phyloP scores from a whole-genome alignment of 2,797 vertebrate genomes.

The Manis javanica region DNA sequence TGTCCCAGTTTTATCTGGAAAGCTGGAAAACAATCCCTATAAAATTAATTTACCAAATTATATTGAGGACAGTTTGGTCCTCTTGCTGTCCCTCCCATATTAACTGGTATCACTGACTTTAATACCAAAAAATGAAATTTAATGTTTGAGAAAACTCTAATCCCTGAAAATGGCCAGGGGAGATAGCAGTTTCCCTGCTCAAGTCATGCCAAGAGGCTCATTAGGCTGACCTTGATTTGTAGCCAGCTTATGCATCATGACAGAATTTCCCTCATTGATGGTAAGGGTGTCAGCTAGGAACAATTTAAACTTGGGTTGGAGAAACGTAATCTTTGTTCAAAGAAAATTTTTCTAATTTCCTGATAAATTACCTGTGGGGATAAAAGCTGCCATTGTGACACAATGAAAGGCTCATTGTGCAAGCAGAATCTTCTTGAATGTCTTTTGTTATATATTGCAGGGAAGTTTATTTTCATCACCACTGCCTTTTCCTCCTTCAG shows the following conservation, averaged over 20 bases:
- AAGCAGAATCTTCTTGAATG: not conserved
- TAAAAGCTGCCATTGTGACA: conserved; percentile 63
- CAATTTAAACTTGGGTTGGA: conserved; percentile 10
- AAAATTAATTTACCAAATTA: conserved; percentile 1
- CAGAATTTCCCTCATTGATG: not conserved
- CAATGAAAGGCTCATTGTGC: conserved; percentile 59
- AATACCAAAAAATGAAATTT: conserved; percentile 15
- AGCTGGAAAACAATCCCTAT: not conserved
- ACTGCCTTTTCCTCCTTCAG: conserved; percentile 7
- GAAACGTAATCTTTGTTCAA: conserved; percentile 27
- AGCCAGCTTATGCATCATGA: not conserved
- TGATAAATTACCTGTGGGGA: conserved; percentile 23
- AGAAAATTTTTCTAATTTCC: conserved; percentile 63
- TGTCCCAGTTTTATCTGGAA: not conserved
- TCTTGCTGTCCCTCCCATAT: not conserved
- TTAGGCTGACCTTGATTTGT: not conserved
- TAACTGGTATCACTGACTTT: conserved; percentile 24
- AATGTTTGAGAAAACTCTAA: not conserved
- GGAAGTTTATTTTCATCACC: conserved; percentile 7
- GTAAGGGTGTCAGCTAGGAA: not conserved
- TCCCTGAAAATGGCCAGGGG: not conserved
- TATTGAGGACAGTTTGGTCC: not conserved
- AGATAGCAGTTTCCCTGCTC: not conserved
- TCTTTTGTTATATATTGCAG: not conserved
- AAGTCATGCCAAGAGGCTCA: not conserved